Evolutionary conservation across 2,888 invertebrate species (phyloP).

Genomic region (Didymodactylos carnosus): DNA sequence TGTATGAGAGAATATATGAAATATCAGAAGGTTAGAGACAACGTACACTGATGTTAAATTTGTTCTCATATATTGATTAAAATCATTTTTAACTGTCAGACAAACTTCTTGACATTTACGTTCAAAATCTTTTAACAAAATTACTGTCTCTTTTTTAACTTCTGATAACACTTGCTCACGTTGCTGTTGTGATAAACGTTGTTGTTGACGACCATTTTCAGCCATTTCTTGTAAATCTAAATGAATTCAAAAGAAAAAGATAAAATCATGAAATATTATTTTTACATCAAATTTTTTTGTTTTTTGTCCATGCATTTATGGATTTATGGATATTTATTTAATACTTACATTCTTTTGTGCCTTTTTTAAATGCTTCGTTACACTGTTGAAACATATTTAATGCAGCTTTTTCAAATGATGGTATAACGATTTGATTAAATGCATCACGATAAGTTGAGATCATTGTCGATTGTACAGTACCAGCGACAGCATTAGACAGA

Average conservation of each 20-base stretch:
- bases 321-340: too few relatives aligned
- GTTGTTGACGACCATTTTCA: not conserved
- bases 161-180: not conserved
- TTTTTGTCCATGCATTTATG: too few relatives aligned
- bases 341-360: slow-evolving; percentile 66
- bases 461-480: slow-evolving; percentile 39
- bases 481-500: slow-evolving; percentile 40
- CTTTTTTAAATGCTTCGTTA: slow-evolving; percentile 63
- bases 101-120: not conserved
- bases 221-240: not conserved
- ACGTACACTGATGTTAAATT: slow-evolving; percentile 8
- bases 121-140: not conserved
- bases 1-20: not conserved
- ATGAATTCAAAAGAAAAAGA: too few relatives aligned
- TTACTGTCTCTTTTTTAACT: not conserved
- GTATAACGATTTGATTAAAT: slow-evolving; percentile 50
- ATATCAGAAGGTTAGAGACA: not conserved
- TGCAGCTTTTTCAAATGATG: slow-evolving; percentile 65
- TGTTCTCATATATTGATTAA: not conserved
- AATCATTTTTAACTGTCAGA: not conserved
- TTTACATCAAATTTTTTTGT: not conserved
- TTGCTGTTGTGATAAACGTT: not conserved
- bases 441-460: slow-evolving; percentile 57
- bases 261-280: not conserved
- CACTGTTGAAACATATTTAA: slow-evolving; percentile 69